Conservation (phyloP, 2,797 vertebrate species). For the Masticophis lateralis region DNA sequence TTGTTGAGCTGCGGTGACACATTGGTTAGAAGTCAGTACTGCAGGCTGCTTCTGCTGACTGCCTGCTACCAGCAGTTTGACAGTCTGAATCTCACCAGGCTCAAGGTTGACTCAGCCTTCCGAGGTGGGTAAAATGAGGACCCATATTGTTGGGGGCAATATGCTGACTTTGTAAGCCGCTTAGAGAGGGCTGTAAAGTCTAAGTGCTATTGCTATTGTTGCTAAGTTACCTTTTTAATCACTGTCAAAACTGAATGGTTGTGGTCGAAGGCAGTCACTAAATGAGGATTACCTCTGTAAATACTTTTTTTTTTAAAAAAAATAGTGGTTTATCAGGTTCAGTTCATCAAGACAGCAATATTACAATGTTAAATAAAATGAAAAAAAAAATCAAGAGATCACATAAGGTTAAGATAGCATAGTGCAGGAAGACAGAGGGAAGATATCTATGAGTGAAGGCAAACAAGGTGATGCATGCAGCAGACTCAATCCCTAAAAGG, state of each 20-base stretch:
- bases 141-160: no score
- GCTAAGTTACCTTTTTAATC: not conserved
- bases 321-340: not conserved
- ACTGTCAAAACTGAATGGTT: not conserved
- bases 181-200: no score
- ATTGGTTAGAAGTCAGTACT: no score
- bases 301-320: not conserved
- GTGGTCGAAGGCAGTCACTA: not conserved
- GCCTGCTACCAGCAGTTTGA: no score
- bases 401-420: not conserved
- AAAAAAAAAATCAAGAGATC: not conserved
- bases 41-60: no score
- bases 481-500: not conserved
- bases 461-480: not conserved
- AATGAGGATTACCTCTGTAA: not conserved
- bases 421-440: not conserved
- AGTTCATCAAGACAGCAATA: not conserved
- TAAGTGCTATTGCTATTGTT: no score
- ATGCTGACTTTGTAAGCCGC: no score
- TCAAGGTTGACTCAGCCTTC: no score
- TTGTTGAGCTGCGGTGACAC: no score
- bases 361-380: not conserved
- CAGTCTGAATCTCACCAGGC: no score
- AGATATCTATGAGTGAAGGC: not conserved
- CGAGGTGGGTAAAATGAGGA: no score